Evolutionary conservation across 2,797 vertebrate genomes (phyloP).

Genomic region (Sebastes vulpes): DNA sequence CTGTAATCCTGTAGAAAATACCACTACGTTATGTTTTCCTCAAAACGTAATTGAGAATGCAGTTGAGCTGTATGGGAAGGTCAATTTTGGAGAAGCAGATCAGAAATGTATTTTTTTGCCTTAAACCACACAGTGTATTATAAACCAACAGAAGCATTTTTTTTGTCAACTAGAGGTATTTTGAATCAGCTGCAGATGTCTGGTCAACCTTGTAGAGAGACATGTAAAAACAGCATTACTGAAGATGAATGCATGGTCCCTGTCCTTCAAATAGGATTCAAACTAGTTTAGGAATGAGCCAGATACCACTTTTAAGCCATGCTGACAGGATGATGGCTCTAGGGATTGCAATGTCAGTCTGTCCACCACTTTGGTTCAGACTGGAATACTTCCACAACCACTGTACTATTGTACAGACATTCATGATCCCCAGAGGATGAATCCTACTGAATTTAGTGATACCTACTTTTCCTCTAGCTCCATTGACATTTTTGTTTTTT

Average conservation of each 20-base stretch:
- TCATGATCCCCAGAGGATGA: too few relatives aligned
- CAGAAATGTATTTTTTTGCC: not conserved
- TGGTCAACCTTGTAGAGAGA: not conserved
- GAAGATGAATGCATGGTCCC: not conserved
- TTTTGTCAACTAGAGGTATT: not conserved
- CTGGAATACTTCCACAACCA: too few relatives aligned
- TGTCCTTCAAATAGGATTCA: not conserved
- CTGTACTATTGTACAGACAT: too few relatives aligned
- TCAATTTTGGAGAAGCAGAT: too few relatives aligned
- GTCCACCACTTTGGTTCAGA: not conserved
- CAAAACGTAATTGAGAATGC: too few relatives aligned
- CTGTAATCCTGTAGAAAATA: too few relatives aligned
- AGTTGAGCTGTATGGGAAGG: too few relatives aligned
- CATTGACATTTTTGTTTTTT: not conserved
- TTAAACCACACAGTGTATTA: not conserved
- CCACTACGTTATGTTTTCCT: too few relatives aligned
- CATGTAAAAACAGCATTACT: too few relatives aligned
- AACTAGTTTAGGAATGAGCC: not conserved
- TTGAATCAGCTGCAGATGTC: not conserved
- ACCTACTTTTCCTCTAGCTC: not conserved
- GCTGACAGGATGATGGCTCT: not conserved
- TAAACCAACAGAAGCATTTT: not conserved
- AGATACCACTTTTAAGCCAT: not conserved
- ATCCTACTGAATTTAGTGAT: not conserved
- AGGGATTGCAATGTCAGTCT: not conserved